Evolutionary conservation across 2,797 vertebrate species (phyloP), one percentile per base, ranked within the genome.

Genomic region (Antrozous pallidus): DNA sequence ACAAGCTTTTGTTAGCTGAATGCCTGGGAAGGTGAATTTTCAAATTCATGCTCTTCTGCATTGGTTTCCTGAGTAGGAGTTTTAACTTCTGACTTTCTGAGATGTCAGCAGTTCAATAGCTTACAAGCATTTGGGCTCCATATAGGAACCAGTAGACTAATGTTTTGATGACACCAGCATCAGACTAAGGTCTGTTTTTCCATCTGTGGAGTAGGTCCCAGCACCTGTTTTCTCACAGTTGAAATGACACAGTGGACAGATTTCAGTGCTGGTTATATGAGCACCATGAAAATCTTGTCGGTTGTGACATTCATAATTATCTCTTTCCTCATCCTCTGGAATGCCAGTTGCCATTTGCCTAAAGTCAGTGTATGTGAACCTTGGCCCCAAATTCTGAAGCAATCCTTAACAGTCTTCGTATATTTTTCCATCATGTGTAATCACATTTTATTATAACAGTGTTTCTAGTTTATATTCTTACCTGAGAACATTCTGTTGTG

Each of bases 171-270:
- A 54, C 38, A 45, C 11, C 47, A 61, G 79, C 33, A 9, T 38
- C 47, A 73, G 80, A 85, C 73, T 9, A 47, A 75, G 80, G 73
- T 82, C 84, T 91, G 31, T 51, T 90, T 96, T 95, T 90, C 75
- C 69, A 0, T 90, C 38, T 78, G 69, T 49, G 12, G 75, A 79
- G 86, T 69, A 75, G 80, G 69, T 74, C 75, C 77, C 78, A 84
- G 75, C 95, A 97, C 95, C 96, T 95, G 96, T 97, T 97, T 96
- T 95, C 95, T 97, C 96, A 96, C 85, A 95, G 93, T 86, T 56
- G 90, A 85, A 79, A 89, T 31, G 40, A 71, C 78, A 51, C 54
- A 38, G 45, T 69, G 69, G 82, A 9, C 86, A 79, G 80, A 90
- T 36, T 93, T 94, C 81, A 69, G 58, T 79, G 69, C 86, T 95